Conservation (phyloP, 2,888 invertebrate species). For the Idaea dimidiata region DNA sequence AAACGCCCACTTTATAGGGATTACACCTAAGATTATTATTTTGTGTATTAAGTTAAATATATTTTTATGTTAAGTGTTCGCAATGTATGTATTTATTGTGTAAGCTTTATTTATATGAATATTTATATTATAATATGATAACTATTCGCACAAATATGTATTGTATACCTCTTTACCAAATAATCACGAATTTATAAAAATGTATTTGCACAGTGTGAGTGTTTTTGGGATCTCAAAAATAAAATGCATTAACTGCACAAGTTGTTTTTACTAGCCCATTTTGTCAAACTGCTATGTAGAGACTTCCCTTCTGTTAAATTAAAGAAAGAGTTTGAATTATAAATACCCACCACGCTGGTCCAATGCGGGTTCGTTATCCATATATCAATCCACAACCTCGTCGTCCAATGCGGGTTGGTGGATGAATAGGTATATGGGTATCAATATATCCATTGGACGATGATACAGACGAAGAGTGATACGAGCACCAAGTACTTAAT, state of each 20-base stretch:
- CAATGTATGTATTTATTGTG: slow-evolving; percentile 32
- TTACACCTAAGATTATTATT: slow-evolving; percentile 25
- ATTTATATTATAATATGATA: slow-evolving; percentile 23
- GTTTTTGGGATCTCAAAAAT: slow-evolving; percentile 81
- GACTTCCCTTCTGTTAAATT: too few relatives aligned
- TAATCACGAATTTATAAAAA: slow-evolving; percentile 37
- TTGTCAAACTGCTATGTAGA: background rate
- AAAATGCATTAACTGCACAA: slow-evolving; percentile 67
- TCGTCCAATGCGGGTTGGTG: too few relatives aligned
- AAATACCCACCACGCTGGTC: too few relatives aligned
- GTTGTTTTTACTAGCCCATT: slow-evolving; percentile 28
- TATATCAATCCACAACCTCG: too few relatives aligned
- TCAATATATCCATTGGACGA: too few relatives aligned
- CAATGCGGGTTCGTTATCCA: too few relatives aligned
- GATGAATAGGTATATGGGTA: too few relatives aligned
- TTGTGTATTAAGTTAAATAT: slow-evolving; percentile 15
- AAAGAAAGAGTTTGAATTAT: too few relatives aligned
- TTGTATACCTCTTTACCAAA: slow-evolving; percentile 32
- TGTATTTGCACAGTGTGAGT: slow-evolving; percentile 70
- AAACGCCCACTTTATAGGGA: slow-evolving; percentile 34
- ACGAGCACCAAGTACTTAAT: too few relatives aligned
- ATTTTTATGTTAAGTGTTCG: slow-evolving; percentile 22
- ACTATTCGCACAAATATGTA: slow-evolving; percentile 28
- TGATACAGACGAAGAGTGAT: too few relatives aligned
- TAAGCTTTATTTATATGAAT: slow-evolving; percentile 35